Conservation (phyloP, 53 echinoderm and acorn worm genomes). For the Antedon mediterranea region DNA sequence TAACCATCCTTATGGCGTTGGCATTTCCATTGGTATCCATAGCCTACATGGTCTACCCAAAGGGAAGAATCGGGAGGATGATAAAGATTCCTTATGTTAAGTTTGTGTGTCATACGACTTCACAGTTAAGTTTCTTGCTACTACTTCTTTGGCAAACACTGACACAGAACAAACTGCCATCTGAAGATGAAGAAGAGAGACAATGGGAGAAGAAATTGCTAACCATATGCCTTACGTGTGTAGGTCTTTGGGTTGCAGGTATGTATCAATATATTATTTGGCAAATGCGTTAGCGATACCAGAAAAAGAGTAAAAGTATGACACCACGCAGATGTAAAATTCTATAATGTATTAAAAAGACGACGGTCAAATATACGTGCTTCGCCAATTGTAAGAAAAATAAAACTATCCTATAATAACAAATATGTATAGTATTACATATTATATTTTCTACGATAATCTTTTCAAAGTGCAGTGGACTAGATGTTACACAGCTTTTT, state of each 20-base stretch:
- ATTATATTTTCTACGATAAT: too few relatives aligned
- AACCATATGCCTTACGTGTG: conserved; percentile 45
- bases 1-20: conserved; percentile 62
- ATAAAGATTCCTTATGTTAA: conserved; percentile 94
- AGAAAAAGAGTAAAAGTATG: too few relatives aligned
- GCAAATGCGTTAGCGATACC: too few relatives aligned
- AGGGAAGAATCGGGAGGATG: conserved; percentile 55
- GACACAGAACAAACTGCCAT: conserved; percentile 10
- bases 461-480: too few relatives aligned
- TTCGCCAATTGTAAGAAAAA: too few relatives aligned
- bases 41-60: conserved; percentile 69
- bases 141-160: conserved; percentile 74
- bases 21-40: conserved; percentile 76
- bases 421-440: too few relatives aligned
- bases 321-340: too few relatives aligned
- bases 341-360: too few relatives aligned
- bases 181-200: not conserved
- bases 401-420: too few relatives aligned
- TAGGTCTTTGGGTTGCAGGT: conserved; percentile 87
- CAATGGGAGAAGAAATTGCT: conserved; percentile 11
- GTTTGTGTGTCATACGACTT: conserved; percentile 88
- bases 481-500: too few relatives aligned
- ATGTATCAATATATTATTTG: not conserved
- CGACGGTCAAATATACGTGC: too few relatives aligned
- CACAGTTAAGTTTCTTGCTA: conserved; percentile 66